Base-by-base conservation (phyloP, 1,140 invertebrate species). In the Drosophila burlai region DNA sequence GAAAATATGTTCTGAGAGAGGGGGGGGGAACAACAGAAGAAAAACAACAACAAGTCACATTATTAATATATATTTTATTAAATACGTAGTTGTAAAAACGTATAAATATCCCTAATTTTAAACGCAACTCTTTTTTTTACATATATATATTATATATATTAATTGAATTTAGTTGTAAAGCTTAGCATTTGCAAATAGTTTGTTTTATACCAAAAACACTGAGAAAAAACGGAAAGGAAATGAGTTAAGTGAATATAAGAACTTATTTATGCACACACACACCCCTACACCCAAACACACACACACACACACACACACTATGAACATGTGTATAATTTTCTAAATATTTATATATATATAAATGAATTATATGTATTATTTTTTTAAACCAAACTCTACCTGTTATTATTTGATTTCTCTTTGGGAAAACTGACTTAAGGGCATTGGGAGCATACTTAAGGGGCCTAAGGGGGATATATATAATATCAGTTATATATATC, bases 121-220 rank as follows among this genome's bases (percentile, higher is more conserved):
- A 58, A 58, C 58, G 10, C 0, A 18, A 66, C 21, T 24, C 16
- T 2, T 49, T 72, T 72, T 72, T 67, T 40, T 31, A 31, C 7
- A 31, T 31, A 31, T 31, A 31, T 31, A 31, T 31, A 31, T 31
- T 34, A 34, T 46, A 34, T 46, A 36, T 38, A 71, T 31, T 71
- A 69, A 77, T 80, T 87, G 67, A 76, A 87, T 86, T 86, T 87
- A 86, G 85, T 87, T 68, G 38, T 75, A 65, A 81, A 74, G 80
- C 80, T 26, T 85, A 85, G 67, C 64, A 68, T 73, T 84, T 69
- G 55, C 60, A 63, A 79, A 71, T 83, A 63, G 73, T 87, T 87
- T 87, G 83, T 87, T 87, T 87, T 83, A 87, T 87, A 87, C 83
- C 83, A 87, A 87, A 87, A 83, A 87, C 84, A 87, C 68, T 50